These are phyloP conservation scores for Murina feae DNA, from an alignment of 2,113 vertebrate genomes.

Conservation along the genomic window DNA sequence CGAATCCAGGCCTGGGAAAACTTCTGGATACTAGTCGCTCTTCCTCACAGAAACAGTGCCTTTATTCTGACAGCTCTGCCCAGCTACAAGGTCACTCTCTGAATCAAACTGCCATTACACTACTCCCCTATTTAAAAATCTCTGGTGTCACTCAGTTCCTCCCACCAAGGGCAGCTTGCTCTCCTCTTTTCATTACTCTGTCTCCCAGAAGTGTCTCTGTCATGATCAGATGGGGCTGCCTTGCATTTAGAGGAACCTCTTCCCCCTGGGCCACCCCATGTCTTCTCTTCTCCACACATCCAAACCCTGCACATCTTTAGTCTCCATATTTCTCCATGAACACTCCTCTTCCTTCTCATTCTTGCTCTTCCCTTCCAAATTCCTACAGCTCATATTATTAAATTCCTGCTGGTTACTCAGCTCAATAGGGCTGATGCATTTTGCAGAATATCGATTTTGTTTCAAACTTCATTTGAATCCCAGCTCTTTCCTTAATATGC, in stretches of 20 bases:
- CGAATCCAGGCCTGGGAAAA: background rate
- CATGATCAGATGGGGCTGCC: background rate
- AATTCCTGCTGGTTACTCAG: background rate
- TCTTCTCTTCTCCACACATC: background rate
- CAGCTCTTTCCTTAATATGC: background rate
- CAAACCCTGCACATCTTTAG: background rate
- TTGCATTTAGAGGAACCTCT: too few relatives aligned
- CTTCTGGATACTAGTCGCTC: fast-evolving
- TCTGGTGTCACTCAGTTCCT: background rate
- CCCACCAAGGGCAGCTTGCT: fast-evolving
- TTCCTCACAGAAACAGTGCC: background rate
- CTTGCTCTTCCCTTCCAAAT: background rate
- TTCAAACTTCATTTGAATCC: background rate
- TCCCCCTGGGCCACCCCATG: fast-evolving
- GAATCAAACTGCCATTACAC: background rate
- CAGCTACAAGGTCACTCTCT: background rate
- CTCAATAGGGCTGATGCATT: background rate
- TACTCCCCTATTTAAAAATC: background rate
- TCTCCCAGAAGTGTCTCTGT: background rate
- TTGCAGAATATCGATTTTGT: background rate
- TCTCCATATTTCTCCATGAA: background rate
- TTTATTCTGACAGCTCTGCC: background rate
- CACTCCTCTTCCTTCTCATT: background rate
- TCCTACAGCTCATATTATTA: background rate
- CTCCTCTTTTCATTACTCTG: fast-evolving